A percentile compares a stretch with the other conserved stretches of the same genome.
These are phyloP conservation scores for Drosophila mayaguana DNA, from an alignment of 2,888 invertebrate genomes.

Conservation along the genomic window DNA sequence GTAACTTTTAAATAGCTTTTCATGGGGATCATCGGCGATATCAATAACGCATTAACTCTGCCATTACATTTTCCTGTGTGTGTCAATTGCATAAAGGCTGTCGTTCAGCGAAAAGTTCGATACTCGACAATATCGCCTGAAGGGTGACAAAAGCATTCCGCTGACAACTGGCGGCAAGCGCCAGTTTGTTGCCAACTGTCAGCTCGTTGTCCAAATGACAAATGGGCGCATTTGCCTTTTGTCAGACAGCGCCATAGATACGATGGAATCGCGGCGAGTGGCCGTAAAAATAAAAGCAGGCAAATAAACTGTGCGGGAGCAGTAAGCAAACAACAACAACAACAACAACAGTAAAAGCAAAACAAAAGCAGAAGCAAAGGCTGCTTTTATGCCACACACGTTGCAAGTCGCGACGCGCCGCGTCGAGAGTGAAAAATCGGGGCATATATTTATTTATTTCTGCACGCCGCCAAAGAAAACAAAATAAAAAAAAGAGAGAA, in stretches of 20 bases:
- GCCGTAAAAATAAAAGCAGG: conserved; percentile 64
- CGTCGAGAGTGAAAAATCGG: conserved; percentile 47
- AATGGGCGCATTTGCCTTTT: conserved; percentile 78
- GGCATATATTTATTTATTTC: conserved; percentile 61
- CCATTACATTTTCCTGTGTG: conserved; percentile 1
- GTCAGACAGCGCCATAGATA: conserved; percentile 59
- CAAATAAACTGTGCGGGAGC: conserved; percentile 54
- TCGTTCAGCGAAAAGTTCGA: conserved; percentile 30
- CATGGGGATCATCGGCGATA: neutral
- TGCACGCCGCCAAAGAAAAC: conserved; percentile 48
- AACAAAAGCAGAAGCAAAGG: conserved; percentile 33
- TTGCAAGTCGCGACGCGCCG: conserved; percentile 21
- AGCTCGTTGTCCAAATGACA: conserved; percentile 80
- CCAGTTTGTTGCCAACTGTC: conserved; percentile 57
- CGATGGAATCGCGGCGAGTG: conserved; percentile 64
- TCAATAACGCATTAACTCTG: conserved; percentile 5
- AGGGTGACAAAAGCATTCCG: conserved; percentile 21
- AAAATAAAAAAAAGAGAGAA: conserved; percentile 14
- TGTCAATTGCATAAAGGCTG: conserved; percentile 21
- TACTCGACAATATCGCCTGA: conserved; percentile 19
- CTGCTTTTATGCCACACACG: conserved; percentile 63
- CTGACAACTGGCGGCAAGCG: conserved; percentile 45
- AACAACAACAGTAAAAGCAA: neutral
- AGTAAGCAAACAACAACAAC: conserved; percentile 24
- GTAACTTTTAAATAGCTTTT: conserved; percentile 2